Conservation (phyloP, 1,140 invertebrate species). For the Diorhabda sublineata region DNA sequence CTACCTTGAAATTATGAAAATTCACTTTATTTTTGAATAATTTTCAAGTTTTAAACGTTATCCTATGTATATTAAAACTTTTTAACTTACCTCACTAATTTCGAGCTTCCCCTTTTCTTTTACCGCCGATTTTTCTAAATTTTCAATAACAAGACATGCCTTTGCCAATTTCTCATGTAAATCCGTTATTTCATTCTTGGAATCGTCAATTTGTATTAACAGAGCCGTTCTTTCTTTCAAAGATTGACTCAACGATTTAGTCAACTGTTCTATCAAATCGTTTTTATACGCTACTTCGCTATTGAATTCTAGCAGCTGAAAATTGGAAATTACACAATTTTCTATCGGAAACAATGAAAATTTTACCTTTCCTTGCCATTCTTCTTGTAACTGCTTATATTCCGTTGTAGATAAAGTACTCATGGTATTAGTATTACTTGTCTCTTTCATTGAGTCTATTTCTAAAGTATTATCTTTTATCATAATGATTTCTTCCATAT, state of each 20-base stretch:
- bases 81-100: too few relatives aligned
- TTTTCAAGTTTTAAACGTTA: too few relatives aligned
- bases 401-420: slow-evolving; percentile 50
- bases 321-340: slow-evolving; percentile 20
- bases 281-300: slow-evolving; percentile 55
- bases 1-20: too few relatives aligned
- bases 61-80: too few relatives aligned
- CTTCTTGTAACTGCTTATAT: slow-evolving; percentile 51
- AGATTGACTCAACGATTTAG: slow-evolving; percentile 57
- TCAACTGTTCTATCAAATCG: slow-evolving; percentile 58
- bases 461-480: slow-evolving; percentile 49
- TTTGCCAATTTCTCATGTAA: slow-evolving; percentile 32
- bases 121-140: background rate
- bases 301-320: slow-evolving; percentile 60
- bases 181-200: slow-evolving; percentile 58
- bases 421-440: slow-evolving; percentile 40
- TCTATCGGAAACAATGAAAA: background rate
- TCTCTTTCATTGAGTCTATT: slow-evolving; percentile 45
- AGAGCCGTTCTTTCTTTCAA: slow-evolving; percentile 56
- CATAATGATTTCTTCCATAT: slow-evolving; percentile 46
- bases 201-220: slow-evolving; percentile 55
- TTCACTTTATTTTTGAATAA: too few relatives aligned
- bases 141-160: background rate
- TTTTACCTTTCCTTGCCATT: slow-evolving; percentile 45
- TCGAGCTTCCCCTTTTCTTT: background rate